Base-by-base conservation (phyloP, 1,140 invertebrate genomes). In the Aphelinus certus region DNA sequence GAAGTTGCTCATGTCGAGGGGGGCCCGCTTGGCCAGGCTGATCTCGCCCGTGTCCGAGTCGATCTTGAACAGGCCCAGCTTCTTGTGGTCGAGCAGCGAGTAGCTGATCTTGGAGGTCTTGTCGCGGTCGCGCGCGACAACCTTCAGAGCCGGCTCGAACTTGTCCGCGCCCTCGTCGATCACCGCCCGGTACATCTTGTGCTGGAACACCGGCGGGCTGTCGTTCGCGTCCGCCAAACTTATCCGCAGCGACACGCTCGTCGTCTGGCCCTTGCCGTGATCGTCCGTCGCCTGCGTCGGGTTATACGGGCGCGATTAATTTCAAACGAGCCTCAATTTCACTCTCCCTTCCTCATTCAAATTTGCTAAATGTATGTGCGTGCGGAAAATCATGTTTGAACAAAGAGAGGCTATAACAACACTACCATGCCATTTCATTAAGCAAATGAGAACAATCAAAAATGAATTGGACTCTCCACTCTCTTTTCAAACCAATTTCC, bases 171-270 rank as follows among this genome's bases (percentile, higher is more conserved):
- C 94, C 83, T 97, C 96, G 78, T 96, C 93, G 26, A 97, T 93
- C 3, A 94, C 93, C 0, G 93, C 92, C 5, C 92, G 90, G 84
- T 96, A 96, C 7, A 92, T 88, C 0, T 91, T 87, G 67, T 92
- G 92, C 6, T 90, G 87, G 84, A 97, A 97, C 7, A 90, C 88
- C 0, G 96, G 95, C 0, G 93, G 89, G 81, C 95, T 97, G 85
- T 98, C 97, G 82, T 98, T 97, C 51, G 92, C 93, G 84, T 98
- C 96, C 0, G 89, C 88, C 1, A 98, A 85, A 0, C 91, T 90
- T 4, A 98, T 93, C 76, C 92, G 92, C 0, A 98, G 88, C 0
- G 95, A 93, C 0, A 95, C 93, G 43, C 92, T 92, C 7, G 92
- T 92, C 7, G 90, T 92, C 79, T 93, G 93, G 0, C 94, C 95